Percentiles rank a stretch among this genome's conserved stretches.
Conservation (phyloP, 2,797 vertebrate species). For the Remorina albescens region DNA sequence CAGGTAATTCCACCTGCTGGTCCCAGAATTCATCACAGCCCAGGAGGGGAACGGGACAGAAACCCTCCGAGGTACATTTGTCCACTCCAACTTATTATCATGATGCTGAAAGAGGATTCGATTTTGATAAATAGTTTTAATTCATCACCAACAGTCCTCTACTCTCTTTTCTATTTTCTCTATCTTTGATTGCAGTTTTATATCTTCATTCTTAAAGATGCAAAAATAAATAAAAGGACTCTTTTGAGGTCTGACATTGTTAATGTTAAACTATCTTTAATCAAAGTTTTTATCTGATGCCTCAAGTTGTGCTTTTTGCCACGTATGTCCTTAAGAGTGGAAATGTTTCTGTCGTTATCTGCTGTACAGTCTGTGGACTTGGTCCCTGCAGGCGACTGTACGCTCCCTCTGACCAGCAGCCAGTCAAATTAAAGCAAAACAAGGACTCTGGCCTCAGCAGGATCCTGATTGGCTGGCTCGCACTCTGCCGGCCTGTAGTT, state of each 20-base stretch:
- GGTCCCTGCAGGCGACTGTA: constrained; percentile 21
- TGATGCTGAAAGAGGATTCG: not conserved
- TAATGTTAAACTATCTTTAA: not conserved
- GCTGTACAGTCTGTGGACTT: constrained; percentile 32
- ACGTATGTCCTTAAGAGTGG: not conserved
- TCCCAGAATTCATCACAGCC: constrained; percentile 93
- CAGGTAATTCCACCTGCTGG: constrained; percentile 95
- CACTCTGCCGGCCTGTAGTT: not conserved
- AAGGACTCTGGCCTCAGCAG: not conserved
- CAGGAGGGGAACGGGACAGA: constrained; percentile 89
- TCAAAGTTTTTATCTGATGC: not conserved
- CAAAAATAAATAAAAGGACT: not conserved
- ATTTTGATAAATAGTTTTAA: rapidly evolving
- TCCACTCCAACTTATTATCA: too few relatives aligned
- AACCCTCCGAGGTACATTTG: constrained; percentile 92
- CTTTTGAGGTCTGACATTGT: not conserved
- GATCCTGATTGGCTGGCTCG: constrained; percentile 46
- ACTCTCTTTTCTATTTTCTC: not conserved
- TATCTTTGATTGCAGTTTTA: not conserved
- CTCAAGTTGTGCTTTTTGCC: not conserved
- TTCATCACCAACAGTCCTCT: not conserved
- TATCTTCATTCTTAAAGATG: not conserved
- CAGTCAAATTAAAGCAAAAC: constrained; percentile 69
- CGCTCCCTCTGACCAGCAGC: constrained; percentile 23
- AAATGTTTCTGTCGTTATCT: constrained; percentile 68